Evolutionary conservation across 92 coral and sea anemone species (phyloP).

Genomic region (Heliopora coerulea): DNA sequence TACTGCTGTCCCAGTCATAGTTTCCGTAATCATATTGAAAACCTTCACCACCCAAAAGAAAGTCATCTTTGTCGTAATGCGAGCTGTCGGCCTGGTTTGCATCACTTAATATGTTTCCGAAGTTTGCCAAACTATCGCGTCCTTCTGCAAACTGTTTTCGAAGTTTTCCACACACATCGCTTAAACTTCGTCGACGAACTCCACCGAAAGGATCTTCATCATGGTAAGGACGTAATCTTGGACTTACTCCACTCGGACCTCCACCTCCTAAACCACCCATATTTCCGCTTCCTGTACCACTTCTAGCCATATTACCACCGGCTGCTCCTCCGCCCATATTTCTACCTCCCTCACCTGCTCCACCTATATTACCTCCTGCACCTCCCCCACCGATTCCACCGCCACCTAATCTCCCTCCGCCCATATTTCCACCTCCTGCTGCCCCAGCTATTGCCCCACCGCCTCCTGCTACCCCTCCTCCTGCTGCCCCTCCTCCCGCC

Average conservation of each 20-base stretch:
- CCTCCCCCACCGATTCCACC: slow-evolving; percentile 9
- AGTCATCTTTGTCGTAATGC: background rate
- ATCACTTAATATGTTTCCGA: background rate
- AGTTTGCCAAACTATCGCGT: background rate
- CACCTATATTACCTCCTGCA: background rate
- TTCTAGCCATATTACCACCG: slow-evolving; percentile 9
- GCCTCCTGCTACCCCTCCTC: background rate
- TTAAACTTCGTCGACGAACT: slow-evolving; percentile 20
- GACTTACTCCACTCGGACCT: slow-evolving; percentile 29
- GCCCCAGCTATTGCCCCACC: background rate
- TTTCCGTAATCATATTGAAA: background rate
- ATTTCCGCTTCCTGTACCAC: background rate
- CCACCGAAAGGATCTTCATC: background rate
- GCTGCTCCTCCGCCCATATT: slow-evolving; percentile 19
- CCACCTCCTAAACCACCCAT: slow-evolving; percentile 31
- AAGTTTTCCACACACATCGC: background rate
- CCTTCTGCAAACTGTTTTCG: slow-evolving; percentile 8
- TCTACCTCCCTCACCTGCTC: slow-evolving; percentile 7
- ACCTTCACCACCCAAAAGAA: background rate
- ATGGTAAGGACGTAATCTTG: background rate
- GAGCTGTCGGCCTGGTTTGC: background rate
- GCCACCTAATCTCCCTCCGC: slow-evolving; percentile 2
- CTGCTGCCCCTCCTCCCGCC: background rate
- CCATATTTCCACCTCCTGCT: background rate
- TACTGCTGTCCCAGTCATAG: background rate